A percentile compares a stretch with the other conserved stretches of the same genome.
Evolutionary conservation across 2,797 vertebrate genomes (phyloP).

Genomic region (Parauchenoglanis punctatus): DNA sequence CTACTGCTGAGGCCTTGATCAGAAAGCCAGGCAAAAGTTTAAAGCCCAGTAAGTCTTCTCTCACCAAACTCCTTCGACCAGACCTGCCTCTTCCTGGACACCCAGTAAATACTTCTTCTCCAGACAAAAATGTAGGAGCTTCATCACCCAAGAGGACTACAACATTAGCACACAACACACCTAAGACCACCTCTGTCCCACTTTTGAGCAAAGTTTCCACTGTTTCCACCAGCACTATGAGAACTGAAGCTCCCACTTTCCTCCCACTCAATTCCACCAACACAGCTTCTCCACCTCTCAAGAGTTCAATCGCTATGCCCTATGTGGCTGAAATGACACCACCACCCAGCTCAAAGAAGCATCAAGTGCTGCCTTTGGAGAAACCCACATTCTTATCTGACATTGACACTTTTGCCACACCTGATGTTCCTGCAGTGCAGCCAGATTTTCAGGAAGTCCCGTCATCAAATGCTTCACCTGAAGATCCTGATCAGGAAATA

Average conservation of each 20-base stretch:
- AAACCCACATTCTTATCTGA: conserved; percentile 51
- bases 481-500: conserved; percentile 45
- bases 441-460: conserved; percentile 24
- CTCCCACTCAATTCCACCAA: conserved; percentile 55
- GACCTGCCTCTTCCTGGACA: conserved; percentile 56
- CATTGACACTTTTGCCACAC: conserved; percentile 53
- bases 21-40: conserved; percentile 60
- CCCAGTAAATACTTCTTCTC: conserved; percentile 44
- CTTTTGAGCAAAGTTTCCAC: conserved; percentile 49
- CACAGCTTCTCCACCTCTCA: conserved; percentile 51
- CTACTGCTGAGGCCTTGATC: conserved; percentile 39
- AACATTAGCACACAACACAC: conserved; percentile 40
- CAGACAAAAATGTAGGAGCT: conserved; percentile 50
- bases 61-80: conserved; percentile 51
- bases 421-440: conserved; percentile 44
- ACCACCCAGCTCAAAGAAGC: conserved; percentile 44
- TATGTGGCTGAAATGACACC: conserved; percentile 43
- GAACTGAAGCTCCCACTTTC: conserved; percentile 55
- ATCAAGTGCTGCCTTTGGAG: conserved; percentile 11
- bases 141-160: conserved; percentile 52
- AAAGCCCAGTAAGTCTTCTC: conserved; percentile 57
- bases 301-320: conserved; percentile 50
- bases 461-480: conserved; percentile 49
- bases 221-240: conserved; percentile 46
- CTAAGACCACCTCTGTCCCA: conserved; percentile 58